phyloP scores from a whole-genome alignment of 2,888 invertebrate species.

The Drosophila monieri region DNA sequence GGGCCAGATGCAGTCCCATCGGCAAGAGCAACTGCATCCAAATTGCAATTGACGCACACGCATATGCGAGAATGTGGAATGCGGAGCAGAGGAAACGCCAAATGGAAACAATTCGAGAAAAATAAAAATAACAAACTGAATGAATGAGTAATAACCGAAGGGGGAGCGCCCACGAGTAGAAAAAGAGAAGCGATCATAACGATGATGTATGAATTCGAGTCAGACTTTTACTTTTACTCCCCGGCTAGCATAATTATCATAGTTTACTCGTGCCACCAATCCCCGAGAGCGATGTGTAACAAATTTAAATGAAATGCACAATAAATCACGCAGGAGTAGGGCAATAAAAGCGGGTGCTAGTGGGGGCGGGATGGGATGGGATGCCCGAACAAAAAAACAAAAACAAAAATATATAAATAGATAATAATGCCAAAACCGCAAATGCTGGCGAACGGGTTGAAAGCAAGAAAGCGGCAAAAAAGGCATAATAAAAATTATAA shows the following conservation, averaged over 20 bases:
- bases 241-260: slow-evolving; percentile 51
- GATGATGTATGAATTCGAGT: slow-evolving; percentile 31
- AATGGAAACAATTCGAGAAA: slow-evolving; percentile 23
- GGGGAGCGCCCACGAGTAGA: slow-evolving; percentile 36
- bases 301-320: slow-evolving; percentile 57
- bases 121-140: slow-evolving; percentile 44
- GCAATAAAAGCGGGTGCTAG: slow-evolving; percentile 45
- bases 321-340: slow-evolving; percentile 47
- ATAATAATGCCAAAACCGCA: slow-evolving; percentile 59
- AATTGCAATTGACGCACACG: slow-evolving; percentile 60
- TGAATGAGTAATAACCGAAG: slow-evolving; percentile 59
- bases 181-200: slow-evolving; percentile 27
- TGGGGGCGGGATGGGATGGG: slow-evolving; percentile 20
- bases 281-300: slow-evolving; percentile 33
- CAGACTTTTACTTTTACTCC: slow-evolving; percentile 41
- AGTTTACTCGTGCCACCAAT: slow-evolving; percentile 51
- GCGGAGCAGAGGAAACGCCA: slow-evolving; percentile 32
- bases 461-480: slow-evolving; percentile 68
- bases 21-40: slow-evolving; percentile 39
- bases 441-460: slow-evolving; percentile 47
- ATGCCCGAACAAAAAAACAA: neutral
- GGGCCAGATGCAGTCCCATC: slow-evolving; percentile 28
- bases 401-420: slow-evolving; percentile 56
- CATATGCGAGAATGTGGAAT: slow-evolving; percentile 45
- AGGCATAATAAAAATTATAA: slow-evolving; percentile 68